A percentile compares a stretch with the other conserved stretches of the same genome.
Evolutionary conservation across 2,797 vertebrate genomes (phyloP).

Genomic region (Champsocephalus esox): DNA sequence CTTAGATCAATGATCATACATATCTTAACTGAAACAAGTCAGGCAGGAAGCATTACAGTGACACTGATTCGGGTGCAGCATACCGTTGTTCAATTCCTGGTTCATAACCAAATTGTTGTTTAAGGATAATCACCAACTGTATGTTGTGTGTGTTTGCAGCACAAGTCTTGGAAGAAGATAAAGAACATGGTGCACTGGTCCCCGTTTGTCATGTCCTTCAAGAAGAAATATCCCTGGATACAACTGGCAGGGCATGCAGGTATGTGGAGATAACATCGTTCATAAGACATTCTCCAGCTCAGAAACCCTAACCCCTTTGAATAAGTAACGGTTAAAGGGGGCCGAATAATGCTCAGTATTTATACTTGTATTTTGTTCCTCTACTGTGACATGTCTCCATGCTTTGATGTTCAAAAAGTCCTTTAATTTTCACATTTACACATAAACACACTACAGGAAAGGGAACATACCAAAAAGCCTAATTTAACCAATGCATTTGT

Average conservation of each 20-base stretch:
- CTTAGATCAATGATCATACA: not conserved
- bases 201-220: constrained; percentile 99
- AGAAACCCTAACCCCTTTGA: not conserved
- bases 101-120: not conserved
- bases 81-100: not conserved
- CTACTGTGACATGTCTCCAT: too few species aligned
- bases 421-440: too few species aligned
- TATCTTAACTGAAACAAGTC: not conserved
- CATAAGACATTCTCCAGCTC: not conserved
- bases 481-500: too few species aligned
- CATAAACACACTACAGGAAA: too few species aligned
- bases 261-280: constrained; percentile 60
- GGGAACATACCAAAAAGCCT: too few species aligned
- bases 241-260: constrained; percentile 98
- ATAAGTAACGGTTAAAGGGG: too few species aligned
- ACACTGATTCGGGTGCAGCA: not conserved
- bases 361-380: too few species aligned
- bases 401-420: too few species aligned
- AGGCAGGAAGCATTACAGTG: not conserved
- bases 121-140: constrained; percentile 8
- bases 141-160: constrained; percentile 79
- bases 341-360: too few species aligned
- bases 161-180: constrained; percentile 99
- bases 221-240: constrained; percentile 99
- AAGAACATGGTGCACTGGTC: constrained; percentile 99